A percentile compares a stretch with the other conserved stretches of the same genome.
phyloP scores from a whole-genome alignment of 2,113 vertebrate genomes.

The Platysteira castanea region DNA sequence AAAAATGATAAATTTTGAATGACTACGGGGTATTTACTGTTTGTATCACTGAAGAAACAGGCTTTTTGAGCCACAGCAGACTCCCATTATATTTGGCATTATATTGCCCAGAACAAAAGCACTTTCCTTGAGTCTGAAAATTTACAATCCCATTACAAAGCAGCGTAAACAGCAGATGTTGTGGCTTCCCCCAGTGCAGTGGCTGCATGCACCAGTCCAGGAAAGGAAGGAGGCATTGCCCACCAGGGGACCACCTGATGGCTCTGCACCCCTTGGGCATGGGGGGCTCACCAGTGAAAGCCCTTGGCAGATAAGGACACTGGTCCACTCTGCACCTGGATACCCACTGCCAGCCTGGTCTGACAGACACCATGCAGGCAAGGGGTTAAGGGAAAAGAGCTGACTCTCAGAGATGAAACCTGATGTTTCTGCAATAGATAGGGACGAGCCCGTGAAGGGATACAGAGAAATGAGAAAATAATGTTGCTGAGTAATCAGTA shows the following conservation, averaged over 20 bases:
- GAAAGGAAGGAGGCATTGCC: background rate
- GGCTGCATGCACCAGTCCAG: accelerated
- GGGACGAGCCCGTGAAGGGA: accelerated
- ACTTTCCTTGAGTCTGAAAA: background rate
- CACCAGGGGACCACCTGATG: accelerated
- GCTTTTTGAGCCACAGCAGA: background rate
- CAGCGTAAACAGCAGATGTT: background rate
- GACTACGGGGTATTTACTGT: background rate
- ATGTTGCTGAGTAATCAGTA: background rate
- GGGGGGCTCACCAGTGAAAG: background rate
- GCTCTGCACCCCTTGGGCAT: accelerated
- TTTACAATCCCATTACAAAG: background rate
- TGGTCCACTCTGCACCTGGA: accelerated
- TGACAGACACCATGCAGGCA: accelerated
- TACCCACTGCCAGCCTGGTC: background rate
- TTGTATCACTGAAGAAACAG: background rate
- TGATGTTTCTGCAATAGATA: background rate
- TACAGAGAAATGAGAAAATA: background rate
- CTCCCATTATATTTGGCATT: background rate
- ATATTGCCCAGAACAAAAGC: background rate
- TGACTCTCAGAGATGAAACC: background rate
- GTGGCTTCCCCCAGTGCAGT: background rate
- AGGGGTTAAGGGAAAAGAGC: too few species aligned
- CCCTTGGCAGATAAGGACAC: accelerated
- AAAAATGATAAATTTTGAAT: background rate